These are phyloP conservation scores for Phengaris arion DNA, from an alignment of 2,888 invertebrate genomes.

Conservation along the genomic window DNA sequence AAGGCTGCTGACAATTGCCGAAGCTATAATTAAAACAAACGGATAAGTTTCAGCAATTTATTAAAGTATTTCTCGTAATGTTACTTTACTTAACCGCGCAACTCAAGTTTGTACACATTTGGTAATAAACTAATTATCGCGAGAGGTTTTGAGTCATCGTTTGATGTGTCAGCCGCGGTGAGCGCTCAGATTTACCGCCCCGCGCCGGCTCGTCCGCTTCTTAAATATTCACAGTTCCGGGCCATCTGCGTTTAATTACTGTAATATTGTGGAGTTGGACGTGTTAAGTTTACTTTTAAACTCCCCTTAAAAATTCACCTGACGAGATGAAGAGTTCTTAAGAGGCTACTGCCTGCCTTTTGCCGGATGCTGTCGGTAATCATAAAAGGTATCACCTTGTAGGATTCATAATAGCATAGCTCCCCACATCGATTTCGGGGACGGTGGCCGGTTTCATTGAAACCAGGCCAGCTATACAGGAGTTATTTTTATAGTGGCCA, in stretches of 20 bases:
- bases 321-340: neutral
- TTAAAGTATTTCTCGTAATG: neutral
- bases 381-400: too few species aligned
- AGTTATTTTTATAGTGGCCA: too few species aligned
- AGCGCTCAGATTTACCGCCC: constrained; percentile 46
- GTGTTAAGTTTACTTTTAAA: neutral
- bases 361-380: too few species aligned
- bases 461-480: too few species aligned
- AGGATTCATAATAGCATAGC: too few species aligned
- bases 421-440: too few species aligned
- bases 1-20: neutral
- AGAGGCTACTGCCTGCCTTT: too few species aligned
- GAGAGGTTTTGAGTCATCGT: constrained; percentile 30
- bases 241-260: constrained; percentile 23
- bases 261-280: constrained; percentile 9
- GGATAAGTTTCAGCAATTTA: neutral
- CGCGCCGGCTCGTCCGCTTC: constrained; percentile 29
- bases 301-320: neutral
- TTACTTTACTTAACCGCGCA: neutral
- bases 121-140: constrained; percentile 15
- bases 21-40: neutral
- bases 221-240: constrained; percentile 28
- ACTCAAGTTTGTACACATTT: neutral
- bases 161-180: constrained; percentile 46
- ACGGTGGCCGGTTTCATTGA: too few species aligned